These are phyloP conservation scores for Eledone cirrhosa DNA, from an alignment of 2,888 invertebrate species.

Conservation along the genomic window DNA sequence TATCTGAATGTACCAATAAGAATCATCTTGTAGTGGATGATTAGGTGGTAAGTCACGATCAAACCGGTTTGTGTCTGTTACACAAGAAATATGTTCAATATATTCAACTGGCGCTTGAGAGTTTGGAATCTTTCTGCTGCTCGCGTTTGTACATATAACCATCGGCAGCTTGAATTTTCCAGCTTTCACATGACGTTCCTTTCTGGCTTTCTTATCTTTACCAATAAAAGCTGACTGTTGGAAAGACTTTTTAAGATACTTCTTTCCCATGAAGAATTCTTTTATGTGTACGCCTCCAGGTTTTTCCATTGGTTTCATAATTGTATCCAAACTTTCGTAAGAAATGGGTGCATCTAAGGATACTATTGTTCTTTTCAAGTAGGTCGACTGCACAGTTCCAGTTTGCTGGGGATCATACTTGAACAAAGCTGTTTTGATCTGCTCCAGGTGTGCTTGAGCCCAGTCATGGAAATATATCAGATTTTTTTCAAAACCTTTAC, in stretches of 20 bases:
- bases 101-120: conserved; percentile 64
- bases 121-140: conserved; percentile 59
- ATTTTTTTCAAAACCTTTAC: conserved; percentile 65
- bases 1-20: conserved; percentile 65
- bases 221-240: conserved; percentile 65
- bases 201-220: conserved; percentile 65
- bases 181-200: conserved; percentile 59
- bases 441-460: conserved; percentile 49
- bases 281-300: conserved; percentile 62
- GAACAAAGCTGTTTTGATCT: conserved; percentile 55
- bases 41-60: conserved; percentile 63
- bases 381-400: conserved; percentile 48
- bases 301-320: conserved; percentile 53
- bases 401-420: conserved; percentile 60
- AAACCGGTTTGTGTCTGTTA: conserved; percentile 64
- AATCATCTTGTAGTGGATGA: conserved; percentile 65
- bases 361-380: no score
- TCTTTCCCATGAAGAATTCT: conserved; percentile 64
- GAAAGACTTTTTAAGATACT: conserved; percentile 64
- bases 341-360: conserved; percentile 36
- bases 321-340: conserved; percentile 58
- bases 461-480: conserved; percentile 64
- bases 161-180: conserved; percentile 65
- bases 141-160: conserved; percentile 63
- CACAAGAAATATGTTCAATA: conserved; percentile 61